These are phyloP conservation scores for Parapristionchus giblindavisi DNA, from an alignment of 2,888 invertebrate genomes.

Conservation along the genomic window DNA sequence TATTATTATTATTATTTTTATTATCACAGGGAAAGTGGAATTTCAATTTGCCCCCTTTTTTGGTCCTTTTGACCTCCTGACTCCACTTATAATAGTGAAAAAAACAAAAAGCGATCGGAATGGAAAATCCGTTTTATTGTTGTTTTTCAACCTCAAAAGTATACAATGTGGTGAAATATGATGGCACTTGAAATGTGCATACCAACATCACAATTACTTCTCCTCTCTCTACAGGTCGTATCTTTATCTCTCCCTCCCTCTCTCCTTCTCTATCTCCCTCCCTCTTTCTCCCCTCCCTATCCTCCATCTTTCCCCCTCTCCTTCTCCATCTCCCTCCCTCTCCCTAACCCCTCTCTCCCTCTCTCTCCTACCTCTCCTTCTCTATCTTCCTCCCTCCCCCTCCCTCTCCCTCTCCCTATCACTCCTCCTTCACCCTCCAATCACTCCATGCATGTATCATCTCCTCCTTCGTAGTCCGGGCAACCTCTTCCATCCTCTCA, in stretches of 20 bases:
- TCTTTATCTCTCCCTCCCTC: background rate
- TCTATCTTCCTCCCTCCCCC: slow-evolving; percentile 3
- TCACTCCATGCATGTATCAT: background rate
- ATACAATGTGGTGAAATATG: no score
- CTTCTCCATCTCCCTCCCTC: slow-evolving; percentile 14
- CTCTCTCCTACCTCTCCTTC: background rate
- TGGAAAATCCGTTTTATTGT: no score
- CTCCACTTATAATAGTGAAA: no score
- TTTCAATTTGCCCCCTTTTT: no score
- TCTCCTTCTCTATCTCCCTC: slow-evolving; percentile 7
- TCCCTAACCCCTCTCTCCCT: no score
- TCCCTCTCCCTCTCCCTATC: slow-evolving; percentile 1
- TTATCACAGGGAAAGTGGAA: no score
- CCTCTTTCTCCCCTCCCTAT: background rate
- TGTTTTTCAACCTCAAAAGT: no score
- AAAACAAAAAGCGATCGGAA: no score
- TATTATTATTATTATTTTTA: no score
- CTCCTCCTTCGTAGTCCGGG: background rate
- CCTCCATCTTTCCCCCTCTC: slow-evolving; percentile 20
- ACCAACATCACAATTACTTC: background rate
- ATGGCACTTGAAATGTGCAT: no score
- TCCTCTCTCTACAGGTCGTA: background rate
- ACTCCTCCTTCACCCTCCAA: background rate
- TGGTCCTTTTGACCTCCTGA: no score
- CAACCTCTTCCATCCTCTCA: no score